phyloP scores from a whole-genome alignment of 1,140 invertebrate genomes.

The Stenopsyche tienmushanensis region DNA sequence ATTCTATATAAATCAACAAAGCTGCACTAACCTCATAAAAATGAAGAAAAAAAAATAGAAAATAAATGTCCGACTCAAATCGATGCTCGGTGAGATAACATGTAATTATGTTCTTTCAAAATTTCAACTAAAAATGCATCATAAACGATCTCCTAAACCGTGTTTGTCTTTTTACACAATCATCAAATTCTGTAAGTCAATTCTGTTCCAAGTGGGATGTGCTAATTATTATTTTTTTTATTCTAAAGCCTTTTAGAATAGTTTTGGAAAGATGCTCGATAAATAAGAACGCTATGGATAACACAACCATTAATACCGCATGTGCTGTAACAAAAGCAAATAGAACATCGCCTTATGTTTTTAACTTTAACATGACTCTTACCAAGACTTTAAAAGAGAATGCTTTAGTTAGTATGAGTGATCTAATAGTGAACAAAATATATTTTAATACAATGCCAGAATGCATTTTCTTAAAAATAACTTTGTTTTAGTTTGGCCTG shows the following conservation, averaged over 20 bases:
- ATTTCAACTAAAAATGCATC: too few relatives aligned
- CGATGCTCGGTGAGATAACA: too few relatives aligned
- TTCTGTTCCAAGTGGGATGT: too few relatives aligned
- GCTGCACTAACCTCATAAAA: too few relatives aligned
- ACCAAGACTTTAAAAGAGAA: slow-evolving; percentile 5
- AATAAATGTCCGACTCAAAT: too few relatives aligned
- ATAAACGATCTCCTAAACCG: too few relatives aligned
- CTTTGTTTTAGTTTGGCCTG: slow-evolving; percentile 21
- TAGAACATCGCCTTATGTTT: slow-evolving; percentile 16
- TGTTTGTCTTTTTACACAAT: too few relatives aligned
- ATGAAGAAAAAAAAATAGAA: too few relatives aligned
- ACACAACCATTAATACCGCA: not conserved
- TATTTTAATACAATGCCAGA: not conserved
- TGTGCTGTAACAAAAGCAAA: slow-evolving; percentile 9
- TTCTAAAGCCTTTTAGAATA: slow-evolving; percentile 14
- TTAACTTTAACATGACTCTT: slow-evolving; percentile 8
- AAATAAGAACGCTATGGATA: slow-evolving; percentile 3
- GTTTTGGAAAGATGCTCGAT: slow-evolving; percentile 8
- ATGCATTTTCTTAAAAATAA: not conserved
- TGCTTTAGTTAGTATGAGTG: slow-evolving; percentile 4
- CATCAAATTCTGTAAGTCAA: too few relatives aligned
- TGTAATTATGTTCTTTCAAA: too few relatives aligned
- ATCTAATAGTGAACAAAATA: not conserved
- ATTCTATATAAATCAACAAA: too few relatives aligned
- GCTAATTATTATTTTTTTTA: too few relatives aligned